These are phyloP conservation scores for Ibycter americanus DNA, from an alignment of 2,797 vertebrate genomes.

Conservation along the genomic window DNA sequence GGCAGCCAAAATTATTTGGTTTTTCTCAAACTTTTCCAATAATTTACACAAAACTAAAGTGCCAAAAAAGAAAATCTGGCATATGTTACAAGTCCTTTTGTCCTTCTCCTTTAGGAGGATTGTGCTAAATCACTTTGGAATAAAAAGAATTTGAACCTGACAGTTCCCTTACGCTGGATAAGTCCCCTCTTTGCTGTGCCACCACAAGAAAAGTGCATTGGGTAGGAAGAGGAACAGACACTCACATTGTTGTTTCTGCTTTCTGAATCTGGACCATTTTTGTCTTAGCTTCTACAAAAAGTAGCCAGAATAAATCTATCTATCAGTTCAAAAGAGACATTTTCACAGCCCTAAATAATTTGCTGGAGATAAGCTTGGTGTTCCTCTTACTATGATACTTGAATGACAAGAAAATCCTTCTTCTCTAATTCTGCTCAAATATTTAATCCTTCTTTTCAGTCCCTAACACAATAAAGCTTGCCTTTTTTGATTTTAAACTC, in stretches of 20 bases:
- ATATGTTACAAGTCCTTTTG: background rate
- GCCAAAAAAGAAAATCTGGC: background rate
- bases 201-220: background rate
- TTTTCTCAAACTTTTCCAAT: background rate
- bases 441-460: background rate
- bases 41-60: background rate
- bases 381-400: background rate
- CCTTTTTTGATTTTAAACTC: background rate
- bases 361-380: background rate
- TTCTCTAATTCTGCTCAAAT: background rate
- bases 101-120: background rate
- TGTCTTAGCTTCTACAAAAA: background rate
- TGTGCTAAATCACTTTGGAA: background rate
- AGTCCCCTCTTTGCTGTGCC: background rate
- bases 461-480: background rate
- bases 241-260: background rate
- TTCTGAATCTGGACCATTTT: background rate
- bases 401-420: background rate
- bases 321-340: background rate
- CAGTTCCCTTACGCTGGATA: background rate
- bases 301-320: background rate
- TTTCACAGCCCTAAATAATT: constrained; percentile 27
- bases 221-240: background rate
- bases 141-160: background rate
- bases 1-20: background rate